Evolutionary conservation across 2,888 invertebrate genomes (phyloP).

Genomic region (Pimpla rufipes): DNA sequence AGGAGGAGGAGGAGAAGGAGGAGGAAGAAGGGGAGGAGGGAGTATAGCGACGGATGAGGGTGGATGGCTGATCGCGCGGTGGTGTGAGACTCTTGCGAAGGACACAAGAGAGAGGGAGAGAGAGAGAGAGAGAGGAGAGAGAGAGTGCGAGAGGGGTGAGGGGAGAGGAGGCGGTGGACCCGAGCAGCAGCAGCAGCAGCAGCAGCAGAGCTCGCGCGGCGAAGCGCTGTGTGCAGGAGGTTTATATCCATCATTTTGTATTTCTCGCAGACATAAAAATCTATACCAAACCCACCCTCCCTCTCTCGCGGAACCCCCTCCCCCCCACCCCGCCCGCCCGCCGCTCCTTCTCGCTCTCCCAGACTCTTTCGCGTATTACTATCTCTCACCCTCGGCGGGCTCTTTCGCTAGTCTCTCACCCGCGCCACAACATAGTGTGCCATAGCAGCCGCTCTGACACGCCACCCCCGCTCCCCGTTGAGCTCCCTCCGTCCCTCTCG

Average conservation of each 20-base stretch:
- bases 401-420: slow-evolving; percentile 61
- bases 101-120: slow-evolving; percentile 62
- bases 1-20: slow-evolving; percentile 33
- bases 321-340: slow-evolving; percentile 54
- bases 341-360: slow-evolving; percentile 72
- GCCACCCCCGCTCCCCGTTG: slow-evolving; percentile 62
- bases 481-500: slow-evolving; percentile 17
- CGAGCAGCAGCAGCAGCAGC: neutral
- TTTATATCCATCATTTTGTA: slow-evolving; percentile 85
- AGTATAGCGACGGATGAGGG: slow-evolving; percentile 41
- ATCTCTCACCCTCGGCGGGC: slow-evolving; percentile 43
- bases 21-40: slow-evolving; percentile 4
- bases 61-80: slow-evolving; percentile 62
- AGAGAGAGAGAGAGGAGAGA: slow-evolving; percentile 68
- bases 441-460: slow-evolving; percentile 45
- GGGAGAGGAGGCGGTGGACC: slow-evolving; percentile 69
- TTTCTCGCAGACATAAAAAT: slow-evolving; percentile 85
- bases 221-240: slow-evolving; percentile 73
- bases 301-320: slow-evolving; percentile 47
- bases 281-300: slow-evolving; percentile 80
- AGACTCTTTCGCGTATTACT: slow-evolving; percentile 41
- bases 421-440: slow-evolving; percentile 46
- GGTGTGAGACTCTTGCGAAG: slow-evolving; percentile 70
- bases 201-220: slow-evolving; percentile 24
- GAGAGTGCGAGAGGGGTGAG: slow-evolving; percentile 48